Evolutionary conservation across 2,797 vertebrate species (phyloP).

Genomic region (Eleutherodactylus coqui): DNA sequence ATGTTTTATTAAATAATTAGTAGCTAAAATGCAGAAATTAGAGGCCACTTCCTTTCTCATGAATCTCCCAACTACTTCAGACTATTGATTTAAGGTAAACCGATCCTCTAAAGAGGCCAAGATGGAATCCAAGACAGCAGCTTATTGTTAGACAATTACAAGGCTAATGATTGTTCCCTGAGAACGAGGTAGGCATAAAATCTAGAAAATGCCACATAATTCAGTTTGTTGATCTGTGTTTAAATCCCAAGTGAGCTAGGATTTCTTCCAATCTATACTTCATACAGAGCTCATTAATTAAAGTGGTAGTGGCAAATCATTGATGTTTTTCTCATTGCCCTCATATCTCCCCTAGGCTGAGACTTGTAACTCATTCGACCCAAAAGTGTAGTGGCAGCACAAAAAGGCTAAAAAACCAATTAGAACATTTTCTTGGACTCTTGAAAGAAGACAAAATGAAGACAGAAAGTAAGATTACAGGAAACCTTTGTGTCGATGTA

Average conservation of each 20-base stretch:
- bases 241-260: slow-evolving; percentile 77
- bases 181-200: slow-evolving; percentile 78
- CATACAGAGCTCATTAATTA: slow-evolving; percentile 94
- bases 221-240: slow-evolving; percentile 77
- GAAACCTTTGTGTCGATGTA: slow-evolving; percentile 99
- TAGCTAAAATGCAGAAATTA: slow-evolving; percentile 81
- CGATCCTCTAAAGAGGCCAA: slow-evolving; percentile 73
- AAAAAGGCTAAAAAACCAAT: slow-evolving; percentile 99
- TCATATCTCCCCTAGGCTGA: slow-evolving; percentile 79
- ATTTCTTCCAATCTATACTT: slow-evolving; percentile 79
- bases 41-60: slow-evolving; percentile 76
- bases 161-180: slow-evolving; percentile 82
- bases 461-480: slow-evolving; percentile 97
- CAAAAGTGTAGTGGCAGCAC: slow-evolving; percentile 83
- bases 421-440: slow-evolving; percentile 95
- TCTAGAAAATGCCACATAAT: slow-evolving; percentile 81
- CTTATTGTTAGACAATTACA: slow-evolving; percentile 80
- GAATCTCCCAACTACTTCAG: slow-evolving; percentile 71
- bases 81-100: slow-evolving; percentile 76
- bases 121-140: slow-evolving; percentile 77
- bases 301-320: slow-evolving; percentile 93
- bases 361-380: slow-evolving; percentile 81
- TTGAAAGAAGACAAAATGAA: slow-evolving; percentile 99
- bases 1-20: slow-evolving; percentile 86
- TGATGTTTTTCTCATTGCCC: slow-evolving; percentile 83